Evolutionary conservation across 1,140 invertebrate genomes (phyloP), one percentile per base, ranked within the genome.

Genomic region (Philopotamus ludificatus): DNA sequence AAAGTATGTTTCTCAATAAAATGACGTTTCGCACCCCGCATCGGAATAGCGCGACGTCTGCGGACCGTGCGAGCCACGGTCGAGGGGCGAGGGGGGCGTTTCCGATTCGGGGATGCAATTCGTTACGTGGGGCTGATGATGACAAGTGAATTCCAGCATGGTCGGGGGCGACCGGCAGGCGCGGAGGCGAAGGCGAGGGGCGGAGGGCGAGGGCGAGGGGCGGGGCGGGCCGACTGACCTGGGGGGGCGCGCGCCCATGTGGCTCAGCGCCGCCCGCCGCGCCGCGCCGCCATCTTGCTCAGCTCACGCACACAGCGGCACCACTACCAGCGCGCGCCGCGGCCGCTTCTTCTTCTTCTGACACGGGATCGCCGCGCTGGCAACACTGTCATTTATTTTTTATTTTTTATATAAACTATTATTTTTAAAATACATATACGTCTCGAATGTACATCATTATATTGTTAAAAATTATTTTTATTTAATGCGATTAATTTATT

Each of bases 251-350:
- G 28, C 54, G 34, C 34, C 54, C 28, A 28, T 39, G 54, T 28
- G 54, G 54, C 54, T n/a, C 22, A 39, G 54, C 54, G 54, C 57
- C 28, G 44, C 8, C 8, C 57, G 57, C 57, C 57, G 42, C 28
- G 57, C 21, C 28, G 22, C 42, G n/a, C 57, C 21, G 57, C 41
- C 57, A 60, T 60, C 57, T 60, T 60, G 57, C n/a, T 42, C 26
- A 42, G 57, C 57, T 41, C 53, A 41, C 34, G 28, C 20, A 23
- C 22, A 15, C 50, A 15, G 22, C 50, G 44, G 18, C 44, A 9
- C 7, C 4, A 16, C 49, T 22, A 22, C 28, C 18, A 25, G 22
- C 49, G 49, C 49, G 16, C 18, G 7, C 49, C 49, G 49, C 16
- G 7, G 3, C 16, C 49, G 49, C 8, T 16, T 22, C 18, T 7